These are phyloP conservation scores for Trissolcus brochymenae DNA, from an alignment of 2,888 invertebrate genomes.

Conservation along the genomic window DNA sequence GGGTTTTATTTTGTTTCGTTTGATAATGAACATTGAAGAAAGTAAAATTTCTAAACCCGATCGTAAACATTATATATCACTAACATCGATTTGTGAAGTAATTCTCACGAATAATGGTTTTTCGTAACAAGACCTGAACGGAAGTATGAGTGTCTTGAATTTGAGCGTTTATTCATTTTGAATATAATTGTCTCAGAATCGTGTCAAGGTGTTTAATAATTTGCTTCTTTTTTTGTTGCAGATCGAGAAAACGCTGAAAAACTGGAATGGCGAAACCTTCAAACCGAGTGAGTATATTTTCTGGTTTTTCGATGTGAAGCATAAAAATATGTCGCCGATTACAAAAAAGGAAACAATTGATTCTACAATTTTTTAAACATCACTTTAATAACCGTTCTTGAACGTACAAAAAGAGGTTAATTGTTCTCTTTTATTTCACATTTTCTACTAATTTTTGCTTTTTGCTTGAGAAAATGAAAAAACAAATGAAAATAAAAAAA, in stretches of 20 bases:
- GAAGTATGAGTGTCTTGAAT: neutral
- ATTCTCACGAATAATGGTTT: neutral
- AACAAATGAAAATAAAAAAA: too few relatives aligned
- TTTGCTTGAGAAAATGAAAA: too few relatives aligned
- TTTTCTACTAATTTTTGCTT: too few relatives aligned
- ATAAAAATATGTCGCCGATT: too few relatives aligned
- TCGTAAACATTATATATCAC: constrained; percentile 11
- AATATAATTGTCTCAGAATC: neutral
- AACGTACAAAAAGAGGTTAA: neutral
- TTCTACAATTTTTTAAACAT: neutral
- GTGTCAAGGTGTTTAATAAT: constrained; percentile 3
- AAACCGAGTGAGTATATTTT: constrained; percentile 68
- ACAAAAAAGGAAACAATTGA: too few relatives aligned
- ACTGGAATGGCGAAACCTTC: constrained; percentile 70
- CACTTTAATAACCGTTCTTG: neutral
- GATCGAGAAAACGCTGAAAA: constrained; percentile 69
- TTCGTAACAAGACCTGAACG: too few relatives aligned
- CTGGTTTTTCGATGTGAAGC: too few relatives aligned
- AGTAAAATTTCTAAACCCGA: constrained; percentile 10
- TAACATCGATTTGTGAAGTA: neutral
- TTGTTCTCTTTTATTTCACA: neutral
- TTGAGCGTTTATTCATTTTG: neutral
- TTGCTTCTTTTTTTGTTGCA: constrained; percentile 61
- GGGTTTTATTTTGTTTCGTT: neutral
- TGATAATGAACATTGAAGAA: constrained; percentile 18